These are phyloP conservation scores for Hapalemur alaotrensis DNA, from an alignment of 2,797 vertebrate genomes.

Conservation along the genomic window DNA sequence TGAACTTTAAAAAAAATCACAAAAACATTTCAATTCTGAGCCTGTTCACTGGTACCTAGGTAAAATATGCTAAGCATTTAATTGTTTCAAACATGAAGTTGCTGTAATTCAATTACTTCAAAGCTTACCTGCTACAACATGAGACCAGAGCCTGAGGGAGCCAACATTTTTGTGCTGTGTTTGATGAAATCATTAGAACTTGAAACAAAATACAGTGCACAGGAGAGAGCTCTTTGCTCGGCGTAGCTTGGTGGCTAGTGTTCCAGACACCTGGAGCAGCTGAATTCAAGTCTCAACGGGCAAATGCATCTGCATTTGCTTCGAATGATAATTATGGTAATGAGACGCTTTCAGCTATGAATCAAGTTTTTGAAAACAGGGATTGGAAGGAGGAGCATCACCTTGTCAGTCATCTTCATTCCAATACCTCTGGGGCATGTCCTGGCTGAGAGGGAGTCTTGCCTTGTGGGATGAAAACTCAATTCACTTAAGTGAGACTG, in stretches of 20 bases:
- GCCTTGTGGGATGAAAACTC: not conserved
- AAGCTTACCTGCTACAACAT: slow-evolving; percentile 37
- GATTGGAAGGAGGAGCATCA: not conserved
- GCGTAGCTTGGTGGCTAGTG: slow-evolving; percentile 5
- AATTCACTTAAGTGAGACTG: not conserved
- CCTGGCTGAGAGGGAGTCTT: not conserved
- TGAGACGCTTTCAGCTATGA: slow-evolving; percentile 38
- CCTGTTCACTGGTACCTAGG: not conserved
- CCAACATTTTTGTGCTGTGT: not conserved
- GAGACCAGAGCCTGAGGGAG: slow-evolving; percentile 53
- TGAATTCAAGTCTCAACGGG: slow-evolving; percentile 72
- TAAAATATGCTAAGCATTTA: slow-evolving; percentile 39
- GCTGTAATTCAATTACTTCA: not conserved
- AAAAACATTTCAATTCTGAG: slow-evolving; percentile 6
- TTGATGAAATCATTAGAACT: slow-evolving; percentile 63
- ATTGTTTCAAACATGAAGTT: not conserved
- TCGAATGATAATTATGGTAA: slow-evolving; percentile 55
- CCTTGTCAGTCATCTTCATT: not conserved
- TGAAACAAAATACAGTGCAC: not conserved
- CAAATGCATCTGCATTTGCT: slow-evolving; percentile 49
- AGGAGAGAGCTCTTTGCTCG: slow-evolving; percentile 11
- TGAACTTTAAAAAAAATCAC: slow-evolving; percentile 50
- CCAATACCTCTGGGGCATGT: slow-evolving; percentile 15
- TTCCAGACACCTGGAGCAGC: slow-evolving; percentile 55
- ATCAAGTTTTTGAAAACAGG: slow-evolving; percentile 7